Evolutionary conservation across 2,113 vertebrate genomes (phyloP).

Genomic region (Chionis minor): DNA sequence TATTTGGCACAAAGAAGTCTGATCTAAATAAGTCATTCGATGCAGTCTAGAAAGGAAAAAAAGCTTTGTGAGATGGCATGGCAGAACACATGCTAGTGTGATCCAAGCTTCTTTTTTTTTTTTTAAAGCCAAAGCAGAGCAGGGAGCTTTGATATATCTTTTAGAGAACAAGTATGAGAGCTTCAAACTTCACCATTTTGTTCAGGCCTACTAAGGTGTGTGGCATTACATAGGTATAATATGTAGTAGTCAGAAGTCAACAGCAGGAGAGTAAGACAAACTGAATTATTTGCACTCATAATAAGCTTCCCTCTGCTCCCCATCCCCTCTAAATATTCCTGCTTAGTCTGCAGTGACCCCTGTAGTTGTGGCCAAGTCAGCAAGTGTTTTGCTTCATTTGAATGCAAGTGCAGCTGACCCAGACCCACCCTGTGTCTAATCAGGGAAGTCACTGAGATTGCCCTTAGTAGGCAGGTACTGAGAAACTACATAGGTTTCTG

Average conservation of each 20-base stretch:
- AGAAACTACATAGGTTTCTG: not conserved
- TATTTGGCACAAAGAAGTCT: slow-evolving; percentile 75
- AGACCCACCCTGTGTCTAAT: not conserved
- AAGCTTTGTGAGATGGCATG: not conserved
- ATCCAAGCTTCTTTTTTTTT: not conserved
- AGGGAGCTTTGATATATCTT: not conserved
- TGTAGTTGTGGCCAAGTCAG: not conserved
- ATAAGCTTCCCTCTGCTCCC: not conserved
- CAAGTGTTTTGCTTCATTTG: not conserved
- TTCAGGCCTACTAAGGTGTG: not conserved
- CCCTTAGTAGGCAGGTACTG: not conserved
- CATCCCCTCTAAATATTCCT: not conserved
- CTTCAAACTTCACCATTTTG: not conserved
- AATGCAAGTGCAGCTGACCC: not conserved
- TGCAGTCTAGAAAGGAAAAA: slow-evolving; percentile 68
- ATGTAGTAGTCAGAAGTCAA: not conserved
- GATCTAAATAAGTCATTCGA: slow-evolving; percentile 80
- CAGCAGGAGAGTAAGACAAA: not conserved
- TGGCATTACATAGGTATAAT: not conserved
- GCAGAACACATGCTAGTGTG: not conserved
- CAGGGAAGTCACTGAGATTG: not conserved
- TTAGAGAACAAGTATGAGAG: not conserved
- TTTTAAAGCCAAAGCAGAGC: not conserved
- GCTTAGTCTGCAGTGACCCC: not conserved
- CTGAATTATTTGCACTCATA: not conserved